Evolutionary conservation across 1,140 invertebrate species (phyloP).

Genomic region (Drosophila asahinai): DNA sequence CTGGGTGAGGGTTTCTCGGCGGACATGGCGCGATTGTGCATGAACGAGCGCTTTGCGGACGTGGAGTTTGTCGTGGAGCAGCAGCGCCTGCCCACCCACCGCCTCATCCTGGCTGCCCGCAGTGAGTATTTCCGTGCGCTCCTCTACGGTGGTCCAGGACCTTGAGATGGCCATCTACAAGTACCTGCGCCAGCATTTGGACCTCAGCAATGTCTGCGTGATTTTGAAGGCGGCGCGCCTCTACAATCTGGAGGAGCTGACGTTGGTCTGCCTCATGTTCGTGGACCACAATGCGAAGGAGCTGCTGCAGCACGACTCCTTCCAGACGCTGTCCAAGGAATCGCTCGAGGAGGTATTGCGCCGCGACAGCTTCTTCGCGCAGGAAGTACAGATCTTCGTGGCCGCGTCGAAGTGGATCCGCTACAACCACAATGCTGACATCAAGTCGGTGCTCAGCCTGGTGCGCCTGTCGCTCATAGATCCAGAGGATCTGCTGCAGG

Average conservation of each 20-base stretch:
- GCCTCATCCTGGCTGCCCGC: conserved; percentile 93
- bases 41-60: conserved; percentile 96
- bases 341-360: conserved; percentile 93
- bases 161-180: no score
- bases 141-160: no score
- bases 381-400: conserved; percentile 97
- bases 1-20: conserved; percentile 77
- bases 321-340: conserved; percentile 92
- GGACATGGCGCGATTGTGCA: conserved; percentile 91
- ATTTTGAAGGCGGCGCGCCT: no score
- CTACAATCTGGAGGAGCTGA: no score
- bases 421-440: conserved; percentile 88
- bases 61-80: conserved; percentile 95
- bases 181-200: no score
- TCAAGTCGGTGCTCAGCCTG: no score
- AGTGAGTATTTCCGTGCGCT: conserved; percentile 98
- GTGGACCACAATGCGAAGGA: no score
- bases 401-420: conserved; percentile 95
- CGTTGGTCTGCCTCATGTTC: no score
- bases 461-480: no score
- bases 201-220: no score
- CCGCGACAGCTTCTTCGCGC: conserved; percentile 97
- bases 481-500: no score
- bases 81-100: conserved; percentile 93
- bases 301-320: conserved; percentile 85